phyloP scores from a whole-genome alignment of 2,888 invertebrate genomes.

The Tetragonisca angustula region DNA sequence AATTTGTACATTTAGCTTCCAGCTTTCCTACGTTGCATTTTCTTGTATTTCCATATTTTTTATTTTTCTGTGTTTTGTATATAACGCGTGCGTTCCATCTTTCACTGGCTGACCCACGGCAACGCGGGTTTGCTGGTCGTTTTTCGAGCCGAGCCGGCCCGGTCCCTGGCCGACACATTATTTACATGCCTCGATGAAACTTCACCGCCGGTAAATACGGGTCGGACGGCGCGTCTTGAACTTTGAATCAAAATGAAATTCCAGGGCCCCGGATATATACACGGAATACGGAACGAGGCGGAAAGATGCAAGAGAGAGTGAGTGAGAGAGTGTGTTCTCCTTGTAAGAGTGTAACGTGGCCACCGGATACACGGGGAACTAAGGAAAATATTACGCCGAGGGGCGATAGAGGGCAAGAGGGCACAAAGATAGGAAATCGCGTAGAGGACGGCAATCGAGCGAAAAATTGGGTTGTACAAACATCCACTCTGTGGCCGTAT shows the following conservation, averaged over 20 bases:
- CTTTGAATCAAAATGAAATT: constrained; percentile 44
- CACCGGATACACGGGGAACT: constrained; percentile 36
- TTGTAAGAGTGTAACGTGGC: constrained; percentile 19
- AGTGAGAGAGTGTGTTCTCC: not conserved
- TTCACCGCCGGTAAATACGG: constrained; percentile 19
- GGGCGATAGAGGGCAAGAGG: not conserved
- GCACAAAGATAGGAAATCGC: constrained; percentile 54
- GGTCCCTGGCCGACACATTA: constrained; percentile 13
- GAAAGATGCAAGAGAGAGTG: not conserved
- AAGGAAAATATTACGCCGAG: constrained; percentile 49
- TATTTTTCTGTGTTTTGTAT: not conserved
- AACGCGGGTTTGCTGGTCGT: constrained; percentile 20
- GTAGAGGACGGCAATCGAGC: constrained; percentile 69
- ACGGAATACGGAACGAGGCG: constrained; percentile 11
- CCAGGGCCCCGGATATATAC: not conserved
- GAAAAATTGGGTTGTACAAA: constrained; percentile 77
- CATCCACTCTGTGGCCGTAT: constrained; percentile 56
- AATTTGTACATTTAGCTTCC: no score
- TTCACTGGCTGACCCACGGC: constrained; percentile 4
- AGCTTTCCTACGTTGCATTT: no score
- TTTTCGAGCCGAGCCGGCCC: constrained; percentile 7
- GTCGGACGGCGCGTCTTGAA: constrained; percentile 11
- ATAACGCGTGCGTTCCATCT: not conserved
- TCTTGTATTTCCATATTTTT: no score
- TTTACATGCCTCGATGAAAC: constrained; percentile 21